Percentiles rank a stretch among this genome's conserved stretches.
Conservation (phyloP, 35 echinoderm and acorn worm species). For the Lytechinus pictus region DNA sequence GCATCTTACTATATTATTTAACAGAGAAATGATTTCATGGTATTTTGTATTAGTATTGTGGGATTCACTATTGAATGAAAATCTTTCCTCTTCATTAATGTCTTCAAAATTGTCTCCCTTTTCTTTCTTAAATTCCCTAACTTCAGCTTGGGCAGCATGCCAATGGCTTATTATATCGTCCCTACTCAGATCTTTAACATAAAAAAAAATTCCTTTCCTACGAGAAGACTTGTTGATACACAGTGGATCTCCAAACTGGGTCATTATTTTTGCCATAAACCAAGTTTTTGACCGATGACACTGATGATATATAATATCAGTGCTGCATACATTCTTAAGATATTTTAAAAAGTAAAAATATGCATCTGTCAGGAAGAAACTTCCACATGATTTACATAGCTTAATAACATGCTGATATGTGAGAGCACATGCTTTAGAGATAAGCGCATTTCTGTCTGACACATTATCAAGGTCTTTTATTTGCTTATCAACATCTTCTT, state of each 20-base stretch:
- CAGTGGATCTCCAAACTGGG: not conserved
- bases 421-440: not conserved
- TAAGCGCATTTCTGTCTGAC: not conserved
- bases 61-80: not conserved
- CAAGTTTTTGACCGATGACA: not conserved
- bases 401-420: not conserved
- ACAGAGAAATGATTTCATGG: not conserved
- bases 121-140: not conserved
- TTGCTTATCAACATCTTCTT: not conserved
- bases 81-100: not conserved
- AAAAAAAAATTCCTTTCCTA: not conserved
- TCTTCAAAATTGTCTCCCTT: not conserved
- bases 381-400: not conserved
- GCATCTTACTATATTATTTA: too few relatives aligned
- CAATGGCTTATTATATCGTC: not conserved
- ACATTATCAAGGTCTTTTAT: not conserved
- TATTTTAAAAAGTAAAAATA: not conserved
- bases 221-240: not conserved
- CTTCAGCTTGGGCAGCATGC: not conserved
- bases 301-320: too few relatives aligned
- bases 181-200: not conserved
- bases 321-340: not conserved
- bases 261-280: not conserved
- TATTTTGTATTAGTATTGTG: not conserved
- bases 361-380: conserved; percentile 4